A percentile compares a stretch with the other conserved stretches of the same genome.
Conservation (phyloP, 2,797 vertebrate genomes). For the Micrastur ruficollis region DNA sequence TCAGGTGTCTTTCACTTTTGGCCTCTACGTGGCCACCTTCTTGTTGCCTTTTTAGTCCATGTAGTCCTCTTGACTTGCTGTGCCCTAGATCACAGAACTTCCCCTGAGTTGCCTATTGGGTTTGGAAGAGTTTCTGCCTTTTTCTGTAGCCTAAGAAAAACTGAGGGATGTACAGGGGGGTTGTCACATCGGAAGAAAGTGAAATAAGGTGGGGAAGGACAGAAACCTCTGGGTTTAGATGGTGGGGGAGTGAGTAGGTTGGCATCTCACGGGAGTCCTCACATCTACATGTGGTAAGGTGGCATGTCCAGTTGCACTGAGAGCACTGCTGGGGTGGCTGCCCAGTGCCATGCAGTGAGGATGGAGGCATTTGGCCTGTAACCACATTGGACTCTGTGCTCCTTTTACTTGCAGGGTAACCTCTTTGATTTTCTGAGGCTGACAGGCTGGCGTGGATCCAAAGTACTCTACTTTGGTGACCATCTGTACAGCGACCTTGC, state of each 20-base stretch:
- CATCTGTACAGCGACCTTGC: conserved; percentile 83
- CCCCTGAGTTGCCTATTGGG: not conserved
- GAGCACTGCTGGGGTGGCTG: not conserved
- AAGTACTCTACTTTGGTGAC: conserved; percentile 82
- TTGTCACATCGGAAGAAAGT: not conserved
- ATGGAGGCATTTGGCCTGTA: not conserved
- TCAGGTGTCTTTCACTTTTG: not conserved
- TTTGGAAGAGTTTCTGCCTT: not conserved
- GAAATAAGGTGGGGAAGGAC: not conserved
- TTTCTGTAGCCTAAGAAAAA: not conserved
- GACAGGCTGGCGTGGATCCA: conserved; percentile 81
- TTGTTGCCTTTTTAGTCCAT: not conserved
- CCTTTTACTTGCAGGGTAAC: conserved; percentile 72
- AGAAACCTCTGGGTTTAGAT: not conserved
- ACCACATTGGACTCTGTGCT: not conserved
- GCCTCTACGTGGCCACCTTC: not conserved
- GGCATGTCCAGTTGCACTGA: rapidly evolving
- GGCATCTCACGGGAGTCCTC: not conserved
- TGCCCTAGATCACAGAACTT: not conserved
- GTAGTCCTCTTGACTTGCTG: not conserved
- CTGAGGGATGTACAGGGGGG: not conserved
- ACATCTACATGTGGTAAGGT: not conserved
- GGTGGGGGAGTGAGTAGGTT: not conserved
- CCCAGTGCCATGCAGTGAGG: not conserved
- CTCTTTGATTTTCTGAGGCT: conserved; percentile 81